These are phyloP conservation scores for Drosophila seguyi DNA, from an alignment of 1,140 invertebrate species.

Conservation along the genomic window DNA sequence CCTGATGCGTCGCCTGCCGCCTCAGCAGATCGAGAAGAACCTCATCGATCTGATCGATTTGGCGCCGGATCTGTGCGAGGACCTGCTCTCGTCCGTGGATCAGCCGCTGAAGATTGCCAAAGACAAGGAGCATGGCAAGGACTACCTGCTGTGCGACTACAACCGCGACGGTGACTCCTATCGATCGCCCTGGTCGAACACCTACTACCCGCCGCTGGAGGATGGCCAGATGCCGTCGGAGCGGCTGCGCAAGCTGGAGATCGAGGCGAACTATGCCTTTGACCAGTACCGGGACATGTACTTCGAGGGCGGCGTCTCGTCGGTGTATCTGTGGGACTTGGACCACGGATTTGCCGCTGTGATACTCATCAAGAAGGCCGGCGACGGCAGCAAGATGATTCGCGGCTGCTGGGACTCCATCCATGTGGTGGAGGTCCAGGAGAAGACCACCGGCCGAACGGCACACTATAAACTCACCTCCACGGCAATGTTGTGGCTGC, in stretches of 20 bases:
- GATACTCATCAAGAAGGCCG: constrained; percentile 99
- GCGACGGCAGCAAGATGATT: constrained; percentile 98
- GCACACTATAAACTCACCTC: constrained; percentile 99
- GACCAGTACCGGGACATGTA: constrained; percentile 99
- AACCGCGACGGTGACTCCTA: constrained; percentile 99
- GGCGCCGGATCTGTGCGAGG: constrained; percentile 97
- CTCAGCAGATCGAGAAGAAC: constrained; percentile 99
- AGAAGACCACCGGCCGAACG: constrained; percentile 96
- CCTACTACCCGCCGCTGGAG: constrained; percentile 98
- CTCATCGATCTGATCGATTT: constrained; percentile 98
- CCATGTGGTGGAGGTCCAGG: constrained; percentile 99
- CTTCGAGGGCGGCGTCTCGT: constrained; percentile 99
- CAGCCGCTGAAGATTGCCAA: constrained; percentile 99
- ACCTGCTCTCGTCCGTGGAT: constrained; percentile 98
- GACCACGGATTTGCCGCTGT: constrained; percentile 99
- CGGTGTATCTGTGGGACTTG: constrained; percentile 99
- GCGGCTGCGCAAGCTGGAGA: constrained; percentile 96
- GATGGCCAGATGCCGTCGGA: constrained; percentile 99
- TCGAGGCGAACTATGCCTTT: constrained; percentile 99
- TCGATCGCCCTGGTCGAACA: constrained; percentile 99
- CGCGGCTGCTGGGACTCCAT: constrained; percentile 99
- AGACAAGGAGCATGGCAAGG: constrained; percentile 97
- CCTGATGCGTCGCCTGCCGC: constrained; percentile 98
- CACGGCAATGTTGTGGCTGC: constrained; percentile 99
- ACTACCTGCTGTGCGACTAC: constrained; percentile 99